Evolutionary conservation across 2,888 invertebrate genomes (phyloP).

Genomic region (Cataglyphis albicans): DNA sequence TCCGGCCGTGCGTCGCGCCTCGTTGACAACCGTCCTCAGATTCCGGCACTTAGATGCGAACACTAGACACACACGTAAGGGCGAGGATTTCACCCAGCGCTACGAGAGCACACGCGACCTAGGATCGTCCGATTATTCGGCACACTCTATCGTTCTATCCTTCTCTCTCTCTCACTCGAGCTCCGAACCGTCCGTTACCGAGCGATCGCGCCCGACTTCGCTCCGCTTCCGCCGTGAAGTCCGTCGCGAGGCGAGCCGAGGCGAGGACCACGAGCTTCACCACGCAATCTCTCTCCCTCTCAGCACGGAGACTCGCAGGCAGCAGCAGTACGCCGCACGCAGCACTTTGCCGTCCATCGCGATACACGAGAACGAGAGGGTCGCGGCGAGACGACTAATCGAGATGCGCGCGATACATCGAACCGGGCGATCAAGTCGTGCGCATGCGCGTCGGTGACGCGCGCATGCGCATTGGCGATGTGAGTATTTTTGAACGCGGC

Average conservation of each 20-base stretch:
- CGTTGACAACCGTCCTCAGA: constrained; percentile 34
- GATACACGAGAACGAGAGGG: constrained; percentile 59
- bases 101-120: constrained; percentile 55
- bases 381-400: constrained; percentile 56
- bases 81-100: constrained; percentile 37
- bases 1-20: constrained; percentile 19
- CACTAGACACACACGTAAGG: constrained; percentile 33
- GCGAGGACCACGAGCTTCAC: constrained; percentile 17
- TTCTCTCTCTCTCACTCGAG: not conserved
- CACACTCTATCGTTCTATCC: not conserved
- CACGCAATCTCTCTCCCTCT: constrained; percentile 56
- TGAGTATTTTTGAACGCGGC: not conserved
- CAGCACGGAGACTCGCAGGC: constrained; percentile 75
- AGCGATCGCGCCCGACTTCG: constrained; percentile 49
- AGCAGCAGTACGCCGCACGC: constrained; percentile 80
- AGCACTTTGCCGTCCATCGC: constrained; percentile 81
- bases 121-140: constrained; percentile 16
- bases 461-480: not conserved
- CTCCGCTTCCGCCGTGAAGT: constrained; percentile 30
- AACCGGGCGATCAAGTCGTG: not conserved
- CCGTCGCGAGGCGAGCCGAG: not conserved
- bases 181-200: constrained; percentile 3
- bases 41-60: constrained; percentile 11
- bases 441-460: not conserved
- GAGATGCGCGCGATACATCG: constrained; percentile 32